These are phyloP conservation scores for Formica exsecta DNA, from an alignment of 1,140 invertebrate genomes.

Conservation along the genomic window DNA sequence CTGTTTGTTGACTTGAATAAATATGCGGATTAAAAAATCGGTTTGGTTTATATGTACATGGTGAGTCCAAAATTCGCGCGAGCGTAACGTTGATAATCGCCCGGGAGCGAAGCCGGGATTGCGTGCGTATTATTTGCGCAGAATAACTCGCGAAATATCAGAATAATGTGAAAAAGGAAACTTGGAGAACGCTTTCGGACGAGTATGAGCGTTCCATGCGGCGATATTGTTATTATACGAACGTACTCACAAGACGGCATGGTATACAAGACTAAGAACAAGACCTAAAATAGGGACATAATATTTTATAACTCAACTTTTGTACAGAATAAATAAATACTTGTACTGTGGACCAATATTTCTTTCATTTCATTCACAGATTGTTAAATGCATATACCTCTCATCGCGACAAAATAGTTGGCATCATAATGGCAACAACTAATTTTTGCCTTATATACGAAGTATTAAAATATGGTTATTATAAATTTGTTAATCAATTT, in stretches of 20 bases:
- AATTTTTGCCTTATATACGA: not conserved
- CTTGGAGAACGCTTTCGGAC: not conserved
- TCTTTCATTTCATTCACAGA: conserved; percentile 82
- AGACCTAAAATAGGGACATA: conserved; percentile 84
- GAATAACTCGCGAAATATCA: not conserved
- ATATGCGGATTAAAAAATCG: conserved; percentile 74
- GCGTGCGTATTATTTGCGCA: not conserved
- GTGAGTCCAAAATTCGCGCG: conserved; percentile 74
- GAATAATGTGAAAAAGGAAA: not conserved
- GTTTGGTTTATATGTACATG: conserved; percentile 80
- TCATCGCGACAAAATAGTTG: not conserved
- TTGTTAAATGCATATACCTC: not conserved
- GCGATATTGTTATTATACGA: conserved; percentile 82
- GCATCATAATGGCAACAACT: not conserved
- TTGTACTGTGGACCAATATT: conserved; percentile 85
- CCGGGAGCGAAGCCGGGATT: conserved; percentile 5
- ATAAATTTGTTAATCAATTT: conserved; percentile 2
- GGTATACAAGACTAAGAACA: conserved; percentile 84
- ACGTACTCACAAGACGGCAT: conserved; percentile 81
- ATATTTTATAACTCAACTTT: conserved; percentile 86
- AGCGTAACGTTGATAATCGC: conserved; percentile 69
- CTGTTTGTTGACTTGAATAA: conserved; percentile 80
- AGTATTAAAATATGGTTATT: not conserved
- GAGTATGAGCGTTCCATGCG: conserved; percentile 74
- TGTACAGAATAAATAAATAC: conserved; percentile 86